Conservation (phyloP, 2,113 vertebrate genomes). For the Oncorhynchus gorbuscha region DNA sequence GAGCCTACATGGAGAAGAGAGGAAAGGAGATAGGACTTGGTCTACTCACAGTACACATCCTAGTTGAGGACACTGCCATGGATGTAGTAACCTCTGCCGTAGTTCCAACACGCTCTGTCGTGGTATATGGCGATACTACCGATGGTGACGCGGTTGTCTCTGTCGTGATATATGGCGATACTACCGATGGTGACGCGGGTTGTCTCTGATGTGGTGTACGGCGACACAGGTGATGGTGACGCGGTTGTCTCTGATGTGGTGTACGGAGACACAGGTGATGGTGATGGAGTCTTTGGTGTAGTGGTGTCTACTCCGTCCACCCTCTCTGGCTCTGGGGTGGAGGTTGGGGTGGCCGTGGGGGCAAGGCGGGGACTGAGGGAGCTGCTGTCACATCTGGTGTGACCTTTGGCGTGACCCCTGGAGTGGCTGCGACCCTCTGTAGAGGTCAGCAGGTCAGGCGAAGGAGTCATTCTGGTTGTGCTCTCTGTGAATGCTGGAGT, state of each 20-base stretch:
- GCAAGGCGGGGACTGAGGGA: not conserved
- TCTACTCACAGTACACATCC: slow-evolving; percentile 70
- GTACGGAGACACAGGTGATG: not conserved
- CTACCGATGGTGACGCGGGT: slow-evolving; percentile 7
- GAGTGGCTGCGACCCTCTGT: slow-evolving; percentile 13
- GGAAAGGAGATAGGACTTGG: not conserved
- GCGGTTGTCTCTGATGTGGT: slow-evolving; percentile 6
- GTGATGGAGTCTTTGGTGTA: slow-evolving; percentile 2
- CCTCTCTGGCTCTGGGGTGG: slow-evolving; percentile 21
- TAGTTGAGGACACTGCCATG: slow-evolving; percentile 41
- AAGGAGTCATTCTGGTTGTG: not conserved
- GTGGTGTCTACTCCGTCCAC: slow-evolving; percentile 23
- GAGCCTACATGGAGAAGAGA: not conserved
- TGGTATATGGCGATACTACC: not conserved
- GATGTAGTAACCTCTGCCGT: slow-evolving; percentile 27
- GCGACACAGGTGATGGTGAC: not conserved
- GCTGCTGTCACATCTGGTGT: not conserved
- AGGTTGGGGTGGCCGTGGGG: slow-evolving; percentile 7
- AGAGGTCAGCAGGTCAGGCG: slow-evolving; percentile 6
- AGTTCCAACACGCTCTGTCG: slow-evolving; percentile 20
- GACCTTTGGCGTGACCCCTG: slow-evolving; percentile 3
- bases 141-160: slow-evolving; percentile 13
- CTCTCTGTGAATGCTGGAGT: slow-evolving; percentile 11
- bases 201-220: slow-evolving; percentile 8
- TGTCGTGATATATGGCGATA: not conserved